These are phyloP conservation scores for Emys orbicularis DNA, from an alignment of 2,797 vertebrate genomes.

Conservation along the genomic window DNA sequence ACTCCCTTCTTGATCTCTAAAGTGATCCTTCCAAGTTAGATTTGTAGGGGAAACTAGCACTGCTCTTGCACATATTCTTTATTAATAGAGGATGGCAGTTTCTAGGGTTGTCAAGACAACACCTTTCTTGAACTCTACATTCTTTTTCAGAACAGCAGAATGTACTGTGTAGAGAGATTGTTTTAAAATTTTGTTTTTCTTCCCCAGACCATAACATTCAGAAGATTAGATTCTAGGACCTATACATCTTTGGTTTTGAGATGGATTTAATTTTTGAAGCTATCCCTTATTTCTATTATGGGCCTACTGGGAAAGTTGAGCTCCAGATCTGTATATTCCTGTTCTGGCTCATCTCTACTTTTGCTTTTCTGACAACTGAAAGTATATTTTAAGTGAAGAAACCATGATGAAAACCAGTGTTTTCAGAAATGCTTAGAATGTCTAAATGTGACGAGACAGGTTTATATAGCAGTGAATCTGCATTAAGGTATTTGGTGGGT, in stretches of 20 bases:
- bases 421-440: constrained; percentile 17
- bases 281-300: neutral
- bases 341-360: neutral
- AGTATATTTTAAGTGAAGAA: neutral
- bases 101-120: neutral
- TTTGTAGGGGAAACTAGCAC: neutral
- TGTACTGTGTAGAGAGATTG: neutral
- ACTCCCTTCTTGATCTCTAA: neutral
- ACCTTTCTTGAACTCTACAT: neutral
- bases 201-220: neutral
- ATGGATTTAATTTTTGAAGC: neutral
- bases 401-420: neutral
- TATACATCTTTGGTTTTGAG: neutral
- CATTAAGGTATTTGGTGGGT: neutral
- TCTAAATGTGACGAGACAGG: neutral
- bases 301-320: neutral
- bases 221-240: neutral
- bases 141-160: neutral
- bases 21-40: neutral
- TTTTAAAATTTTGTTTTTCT: neutral
- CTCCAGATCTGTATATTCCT: neutral
- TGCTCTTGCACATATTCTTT: neutral
- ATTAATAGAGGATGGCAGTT: neutral
- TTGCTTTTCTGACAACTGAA: neutral
- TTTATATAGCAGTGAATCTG: neutral